Conservation (phyloP, 1,140 invertebrate species). For the Cardiocondyla obscurior region DNA sequence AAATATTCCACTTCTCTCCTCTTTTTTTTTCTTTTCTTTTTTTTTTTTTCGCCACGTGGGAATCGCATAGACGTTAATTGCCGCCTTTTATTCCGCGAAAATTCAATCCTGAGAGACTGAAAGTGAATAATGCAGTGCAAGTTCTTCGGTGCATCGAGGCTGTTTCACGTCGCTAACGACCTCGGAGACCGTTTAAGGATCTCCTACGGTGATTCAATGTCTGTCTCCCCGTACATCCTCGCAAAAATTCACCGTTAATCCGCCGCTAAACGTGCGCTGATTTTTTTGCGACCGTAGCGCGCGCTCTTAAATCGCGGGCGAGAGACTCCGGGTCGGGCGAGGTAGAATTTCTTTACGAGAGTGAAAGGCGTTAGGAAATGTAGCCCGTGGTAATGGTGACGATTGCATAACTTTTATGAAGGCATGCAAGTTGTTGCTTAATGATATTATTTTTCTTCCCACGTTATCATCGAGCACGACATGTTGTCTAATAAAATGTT, state of each 20-base stretch:
- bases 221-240: slow-evolving; percentile 24
- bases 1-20: neutral
- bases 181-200: slow-evolving; percentile 39
- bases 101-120: slow-evolving; percentile 30
- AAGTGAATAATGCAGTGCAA: slow-evolving; percentile 47
- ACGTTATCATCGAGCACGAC: neutral
- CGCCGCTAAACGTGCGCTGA: neutral
- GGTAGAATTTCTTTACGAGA: slow-evolving; percentile 79
- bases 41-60: neutral
- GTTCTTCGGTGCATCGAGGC: slow-evolving; percentile 21
- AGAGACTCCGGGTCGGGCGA: slow-evolving; percentile 13
- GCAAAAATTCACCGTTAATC: slow-evolving; percentile 40
- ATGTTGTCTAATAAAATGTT: neutral
- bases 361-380: slow-evolving; percentile 67
- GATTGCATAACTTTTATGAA: slow-evolving; percentile 57
- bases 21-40: slow-evolving; percentile 5
- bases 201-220: slow-evolving; percentile 42
- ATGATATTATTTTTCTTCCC: slow-evolving; percentile 4
- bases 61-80: slow-evolving; percentile 26
- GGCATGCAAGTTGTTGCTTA: neutral
- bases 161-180: slow-evolving; percentile 49
- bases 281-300: neutral
- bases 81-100: slow-evolving; percentile 36
- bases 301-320: neutral
- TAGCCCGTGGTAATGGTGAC: slow-evolving; percentile 43